Evolutionary conservation across 1,140 invertebrate genomes (phyloP).

Genomic region (Drosophila pseudoobscura): DNA sequence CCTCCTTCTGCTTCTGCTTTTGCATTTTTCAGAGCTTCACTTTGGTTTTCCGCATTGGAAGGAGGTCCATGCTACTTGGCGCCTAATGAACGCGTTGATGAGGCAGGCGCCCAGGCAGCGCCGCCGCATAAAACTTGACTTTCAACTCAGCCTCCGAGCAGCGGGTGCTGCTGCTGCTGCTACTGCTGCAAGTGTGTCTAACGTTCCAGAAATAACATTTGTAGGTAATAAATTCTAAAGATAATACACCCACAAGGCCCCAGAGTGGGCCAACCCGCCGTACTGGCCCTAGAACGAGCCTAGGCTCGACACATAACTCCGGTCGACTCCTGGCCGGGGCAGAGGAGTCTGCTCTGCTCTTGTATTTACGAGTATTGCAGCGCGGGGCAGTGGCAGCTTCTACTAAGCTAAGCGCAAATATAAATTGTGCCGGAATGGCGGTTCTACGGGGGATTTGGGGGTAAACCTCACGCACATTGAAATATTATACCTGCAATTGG

Average conservation of each 20-base stretch:
- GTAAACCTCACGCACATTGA: conserved; percentile 54
- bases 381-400: conserved; percentile 14
- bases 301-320: conserved; percentile 55
- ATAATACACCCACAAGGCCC: conserved; percentile 72
- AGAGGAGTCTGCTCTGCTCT: background rate
- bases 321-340: conserved; percentile 29
- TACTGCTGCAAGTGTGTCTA: conserved; percentile 53
- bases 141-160: conserved; percentile 15
- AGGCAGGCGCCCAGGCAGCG: conserved; percentile 41
- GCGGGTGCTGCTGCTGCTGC: background rate
- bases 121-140: conserved; percentile 34
- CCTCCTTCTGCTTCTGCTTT: conserved; percentile 2
- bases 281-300: conserved; percentile 2
- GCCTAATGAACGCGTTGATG: conserved; percentile 78
- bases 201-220: conserved; percentile 80
- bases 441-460: background rate
- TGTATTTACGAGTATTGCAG: conserved; percentile 59
- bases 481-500: conserved; percentile 80
- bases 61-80: conserved; percentile 46
- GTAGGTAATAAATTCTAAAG: conserved; percentile 80
- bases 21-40: conserved; percentile 41
- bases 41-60: conserved; percentile 1
- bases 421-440: conserved; percentile 51
- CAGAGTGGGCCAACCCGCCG: background rate
- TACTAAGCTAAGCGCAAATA: conserved; percentile 65